These are phyloP conservation scores for Macrostomum lignano DNA, from an alignment of 1,140 invertebrate genomes.

Conservation along the genomic window DNA sequence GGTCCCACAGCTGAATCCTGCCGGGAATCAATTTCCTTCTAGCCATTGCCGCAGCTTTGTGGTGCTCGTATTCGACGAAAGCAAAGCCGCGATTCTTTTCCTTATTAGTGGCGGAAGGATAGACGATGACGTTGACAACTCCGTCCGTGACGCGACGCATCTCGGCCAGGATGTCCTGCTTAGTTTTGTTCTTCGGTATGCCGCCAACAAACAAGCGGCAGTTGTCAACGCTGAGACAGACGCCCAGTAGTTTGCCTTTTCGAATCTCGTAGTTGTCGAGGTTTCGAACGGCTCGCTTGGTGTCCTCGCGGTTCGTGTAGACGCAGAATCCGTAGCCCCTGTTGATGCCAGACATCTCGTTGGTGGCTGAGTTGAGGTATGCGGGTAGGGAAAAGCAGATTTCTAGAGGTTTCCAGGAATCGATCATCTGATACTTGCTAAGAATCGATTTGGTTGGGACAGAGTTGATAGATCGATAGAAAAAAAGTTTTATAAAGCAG, in stretches of 20 bases:
- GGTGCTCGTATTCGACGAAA: conserved; percentile 55
- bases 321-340: conserved; percentile 51
- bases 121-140: conserved; percentile 43
- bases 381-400: no score
- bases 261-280: conserved; percentile 42
- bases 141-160: conserved; percentile 39
- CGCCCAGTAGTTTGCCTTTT: conserved; percentile 38
- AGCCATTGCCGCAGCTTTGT: conserved; percentile 48
- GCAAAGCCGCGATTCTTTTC: conserved; percentile 47
- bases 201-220: conserved; percentile 50
- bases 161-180: conserved; percentile 39
- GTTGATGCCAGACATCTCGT: conserved; percentile 46
- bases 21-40: conserved; percentile 42
- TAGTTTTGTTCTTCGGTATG: conserved; percentile 40
- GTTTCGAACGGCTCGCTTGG: conserved; percentile 32
- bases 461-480: no score
- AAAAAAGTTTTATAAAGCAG: no score
- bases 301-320: conserved; percentile 35
- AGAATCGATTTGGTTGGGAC: no score
- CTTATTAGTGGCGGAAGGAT: conserved; percentile 34
- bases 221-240: conserved; percentile 51
- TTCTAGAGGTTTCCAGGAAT: no score
- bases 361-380: no score
- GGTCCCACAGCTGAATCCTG: conserved; percentile 37
- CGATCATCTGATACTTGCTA: no score